Conservation (phyloP, 2,888 invertebrate genomes). For the Andrena praecox region DNA sequence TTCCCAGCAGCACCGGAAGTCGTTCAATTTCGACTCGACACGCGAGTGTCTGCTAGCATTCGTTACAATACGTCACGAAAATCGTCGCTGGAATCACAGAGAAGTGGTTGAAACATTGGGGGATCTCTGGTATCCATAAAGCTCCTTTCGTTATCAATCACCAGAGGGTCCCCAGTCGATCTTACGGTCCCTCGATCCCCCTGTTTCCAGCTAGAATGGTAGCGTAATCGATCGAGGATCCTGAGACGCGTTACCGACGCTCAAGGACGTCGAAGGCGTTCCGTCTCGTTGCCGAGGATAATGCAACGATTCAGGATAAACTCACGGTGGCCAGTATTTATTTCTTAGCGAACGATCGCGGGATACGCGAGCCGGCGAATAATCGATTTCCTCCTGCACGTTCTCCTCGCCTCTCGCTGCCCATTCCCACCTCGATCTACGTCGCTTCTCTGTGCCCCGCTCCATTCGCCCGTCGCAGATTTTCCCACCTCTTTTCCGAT, state of each 20-base stretch:
- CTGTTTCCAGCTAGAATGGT: background rate
- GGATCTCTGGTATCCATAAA: constrained; percentile 4
- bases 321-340: constrained; percentile 70
- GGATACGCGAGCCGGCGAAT: constrained; percentile 70
- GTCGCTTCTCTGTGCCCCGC: background rate
- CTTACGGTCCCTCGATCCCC: background rate
- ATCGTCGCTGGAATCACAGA: background rate
- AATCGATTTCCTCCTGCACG: constrained; percentile 63
- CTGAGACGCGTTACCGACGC: constrained; percentile 49
- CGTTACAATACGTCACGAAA: background rate
- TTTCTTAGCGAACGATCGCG: constrained; percentile 68
- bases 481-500: constrained; percentile 37
- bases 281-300: constrained; percentile 84
- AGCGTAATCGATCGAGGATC: constrained; percentile 50
- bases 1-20: constrained; percentile 34
- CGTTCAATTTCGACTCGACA: constrained; percentile 19
- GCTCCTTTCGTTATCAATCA: constrained; percentile 6
- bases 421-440: background rate
- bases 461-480: constrained; percentile 17
- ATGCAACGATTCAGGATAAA: constrained; percentile 81
- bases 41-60: constrained; percentile 5
- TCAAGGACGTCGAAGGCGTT: constrained; percentile 80
- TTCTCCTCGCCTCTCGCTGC: constrained; percentile 13
- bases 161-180: constrained; percentile 3
- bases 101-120: background rate